Evolutionary conservation across 2,888 invertebrate genomes (phyloP).

Genomic region (Cosmia trapezina): DNA sequence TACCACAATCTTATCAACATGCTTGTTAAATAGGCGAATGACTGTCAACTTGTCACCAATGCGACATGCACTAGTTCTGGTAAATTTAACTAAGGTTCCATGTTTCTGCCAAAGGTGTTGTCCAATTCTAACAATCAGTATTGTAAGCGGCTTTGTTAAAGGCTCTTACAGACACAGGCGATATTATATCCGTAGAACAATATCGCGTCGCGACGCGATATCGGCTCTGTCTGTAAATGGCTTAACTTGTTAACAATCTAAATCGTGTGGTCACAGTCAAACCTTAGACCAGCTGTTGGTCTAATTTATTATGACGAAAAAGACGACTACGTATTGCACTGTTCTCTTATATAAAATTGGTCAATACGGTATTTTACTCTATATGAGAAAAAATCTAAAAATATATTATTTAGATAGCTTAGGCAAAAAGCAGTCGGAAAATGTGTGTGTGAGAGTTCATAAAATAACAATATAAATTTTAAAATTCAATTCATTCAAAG

Average conservation of each 20-base stretch:
- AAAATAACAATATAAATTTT: no score
- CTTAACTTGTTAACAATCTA: slow-evolving; percentile 13
- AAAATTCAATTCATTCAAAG: no score
- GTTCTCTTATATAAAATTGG: not conserved
- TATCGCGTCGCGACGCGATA: no score
- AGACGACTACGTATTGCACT: not conserved
- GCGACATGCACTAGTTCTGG: slow-evolving; percentile 42
- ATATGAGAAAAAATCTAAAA: no score
- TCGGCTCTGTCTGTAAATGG: no score
- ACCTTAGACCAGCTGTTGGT: not conserved
- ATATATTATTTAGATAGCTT: no score
- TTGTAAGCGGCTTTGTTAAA: slow-evolving; percentile 31
- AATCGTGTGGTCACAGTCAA: slow-evolving; percentile 4
- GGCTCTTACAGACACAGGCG: no score
- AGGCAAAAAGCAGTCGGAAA: no score
- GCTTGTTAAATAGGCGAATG: slow-evolving; percentile 26
- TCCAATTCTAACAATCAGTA: slow-evolving; percentile 53
- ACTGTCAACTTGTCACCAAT: slow-evolving; percentile 50
- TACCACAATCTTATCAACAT: slow-evolving; percentile 24
- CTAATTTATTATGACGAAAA: not conserved
- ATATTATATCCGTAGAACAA: no score
- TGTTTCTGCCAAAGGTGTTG: slow-evolving; percentile 53
- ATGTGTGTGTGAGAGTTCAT: no score
- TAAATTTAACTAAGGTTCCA: slow-evolving; percentile 45
- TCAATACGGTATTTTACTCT: no score